Conservation (phyloP, 2,797 vertebrate genomes). For the Phalanger gymnotis region DNA sequence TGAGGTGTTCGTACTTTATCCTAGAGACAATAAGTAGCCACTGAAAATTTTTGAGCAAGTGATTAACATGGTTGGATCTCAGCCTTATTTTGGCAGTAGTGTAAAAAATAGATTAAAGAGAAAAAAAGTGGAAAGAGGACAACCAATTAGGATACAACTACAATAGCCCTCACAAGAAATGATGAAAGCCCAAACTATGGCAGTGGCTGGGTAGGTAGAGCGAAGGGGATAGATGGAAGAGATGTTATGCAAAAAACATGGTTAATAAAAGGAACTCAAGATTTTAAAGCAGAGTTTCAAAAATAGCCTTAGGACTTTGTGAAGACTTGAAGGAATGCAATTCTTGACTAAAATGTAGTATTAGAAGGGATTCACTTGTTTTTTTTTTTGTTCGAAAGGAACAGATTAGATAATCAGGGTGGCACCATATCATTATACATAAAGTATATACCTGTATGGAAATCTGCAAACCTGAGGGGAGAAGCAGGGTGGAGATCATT, state of each 20-base stretch:
- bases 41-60: not conserved
- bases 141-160: not conserved
- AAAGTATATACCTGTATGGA: not conserved
- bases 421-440: not conserved
- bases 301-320: not conserved
- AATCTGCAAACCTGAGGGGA: not conserved
- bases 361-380: not conserved
- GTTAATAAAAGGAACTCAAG: not conserved
- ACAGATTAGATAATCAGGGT: not conserved
- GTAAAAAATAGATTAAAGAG: not conserved
- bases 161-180: not conserved
- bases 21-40: not conserved
- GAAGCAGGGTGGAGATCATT: not conserved
- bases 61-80: not conserved
- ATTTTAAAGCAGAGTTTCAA: not conserved
- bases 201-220: not conserved
- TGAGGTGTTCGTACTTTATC: not conserved
- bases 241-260: not conserved
- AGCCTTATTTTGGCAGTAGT: not conserved
- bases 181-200: not conserved
- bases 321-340: not conserved
- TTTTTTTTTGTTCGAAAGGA: not conserved
- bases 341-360: not conserved
- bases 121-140: not conserved
- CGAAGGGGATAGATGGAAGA: not conserved